Conservation (phyloP, 2,113 vertebrate genomes). For the Lepidothrix coronata region DNA sequence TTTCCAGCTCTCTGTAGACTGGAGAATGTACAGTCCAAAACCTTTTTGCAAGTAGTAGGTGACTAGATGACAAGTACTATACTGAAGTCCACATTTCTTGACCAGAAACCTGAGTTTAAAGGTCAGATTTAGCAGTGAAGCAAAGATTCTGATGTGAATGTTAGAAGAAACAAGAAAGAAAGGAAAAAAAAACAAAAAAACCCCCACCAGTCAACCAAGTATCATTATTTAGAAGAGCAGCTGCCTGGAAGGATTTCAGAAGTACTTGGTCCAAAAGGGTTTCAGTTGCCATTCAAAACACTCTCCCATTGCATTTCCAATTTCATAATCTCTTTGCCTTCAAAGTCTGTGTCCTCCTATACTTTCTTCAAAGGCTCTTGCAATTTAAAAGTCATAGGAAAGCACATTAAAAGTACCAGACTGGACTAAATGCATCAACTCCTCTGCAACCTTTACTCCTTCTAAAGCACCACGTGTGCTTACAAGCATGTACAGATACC, state of each 20-base stretch:
- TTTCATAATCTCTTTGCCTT: background rate
- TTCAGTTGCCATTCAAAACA: background rate
- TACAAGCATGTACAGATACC: background rate
- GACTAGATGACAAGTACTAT: background rate
- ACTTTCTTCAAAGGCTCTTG: background rate
- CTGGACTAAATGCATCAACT: background rate
- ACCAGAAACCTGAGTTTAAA: background rate
- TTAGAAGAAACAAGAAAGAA: background rate
- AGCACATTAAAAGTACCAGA: background rate
- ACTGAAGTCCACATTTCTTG: background rate
- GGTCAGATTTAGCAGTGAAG: background rate
- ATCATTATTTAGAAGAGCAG: background rate
- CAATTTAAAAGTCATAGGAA: background rate
- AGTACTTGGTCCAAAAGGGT: background rate
- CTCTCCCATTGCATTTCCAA: background rate
- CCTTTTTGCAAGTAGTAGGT: background rate
- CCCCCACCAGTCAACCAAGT: background rate
- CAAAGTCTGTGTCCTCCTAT: background rate
- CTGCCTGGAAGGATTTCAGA: background rate
- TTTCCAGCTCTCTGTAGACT: background rate
- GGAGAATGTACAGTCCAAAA: background rate
- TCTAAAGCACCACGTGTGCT: background rate
- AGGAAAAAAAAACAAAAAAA: background rate
- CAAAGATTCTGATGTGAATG: background rate
- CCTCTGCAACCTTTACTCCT: background rate